These are phyloP conservation scores for Tragelaphus buxtoni DNA, from an alignment of 2,113 vertebrate species.

Conservation along the genomic window DNA sequence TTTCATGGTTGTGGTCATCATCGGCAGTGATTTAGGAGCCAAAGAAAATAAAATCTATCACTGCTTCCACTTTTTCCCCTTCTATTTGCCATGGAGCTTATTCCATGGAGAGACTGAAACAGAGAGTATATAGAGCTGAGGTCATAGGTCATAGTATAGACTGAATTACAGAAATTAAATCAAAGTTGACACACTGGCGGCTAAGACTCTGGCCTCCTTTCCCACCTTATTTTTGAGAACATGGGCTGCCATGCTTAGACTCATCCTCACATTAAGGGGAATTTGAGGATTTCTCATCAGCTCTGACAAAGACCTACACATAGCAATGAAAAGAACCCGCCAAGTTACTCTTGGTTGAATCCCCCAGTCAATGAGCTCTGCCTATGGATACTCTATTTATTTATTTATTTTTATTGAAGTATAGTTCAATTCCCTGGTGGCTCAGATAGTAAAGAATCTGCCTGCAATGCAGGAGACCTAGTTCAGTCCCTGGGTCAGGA, in stretches of 20 bases:
- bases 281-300: not conserved
- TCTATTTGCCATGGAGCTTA: not conserved
- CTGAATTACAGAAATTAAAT: not conserved
- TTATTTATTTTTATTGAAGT: not conserved
- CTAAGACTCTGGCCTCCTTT: not conserved
- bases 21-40: not conserved
- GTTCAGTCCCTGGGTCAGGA: not conserved
- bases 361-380: not conserved
- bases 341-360: not conserved
- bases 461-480: not conserved
- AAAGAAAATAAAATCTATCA: not conserved
- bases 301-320: not conserved
- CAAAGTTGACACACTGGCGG: not conserved
- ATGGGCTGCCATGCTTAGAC: accelerated
- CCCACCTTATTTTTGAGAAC: not conserved
- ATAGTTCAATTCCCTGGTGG: not conserved
- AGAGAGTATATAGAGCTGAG: not conserved
- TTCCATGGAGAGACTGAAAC: not conserved
- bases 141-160: not conserved
- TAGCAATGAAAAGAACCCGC: not conserved
- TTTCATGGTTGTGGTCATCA: not conserved
- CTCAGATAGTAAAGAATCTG: not conserved
- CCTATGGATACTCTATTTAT: not conserved
- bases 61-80: not conserved
- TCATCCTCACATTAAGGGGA: not conserved